Evolutionary conservation across 1,140 invertebrate genomes (phyloP), one percentile per base, ranked within the genome.

Genomic region (Calliphora vicina): DNA sequence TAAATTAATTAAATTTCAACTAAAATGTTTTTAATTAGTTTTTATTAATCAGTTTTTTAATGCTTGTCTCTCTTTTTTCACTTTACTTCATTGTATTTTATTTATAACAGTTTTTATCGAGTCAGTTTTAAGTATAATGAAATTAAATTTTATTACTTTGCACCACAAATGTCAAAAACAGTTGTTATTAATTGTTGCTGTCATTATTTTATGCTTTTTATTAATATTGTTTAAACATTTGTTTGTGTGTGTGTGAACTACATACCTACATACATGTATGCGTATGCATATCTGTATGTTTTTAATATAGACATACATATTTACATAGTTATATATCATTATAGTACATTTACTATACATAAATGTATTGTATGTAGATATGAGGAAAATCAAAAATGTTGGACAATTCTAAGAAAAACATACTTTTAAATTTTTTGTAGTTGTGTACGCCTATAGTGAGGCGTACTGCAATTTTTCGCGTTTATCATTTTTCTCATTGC

Each of bases 101-200:
- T 57, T 57, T 57, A 6, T 57, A 12, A 9, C 61, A 12, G 45
- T 67, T 67, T 67, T 67, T 67, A 20, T 67, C 9, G 61, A 20
- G n/a, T 12, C 9, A 23, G 10, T 20, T 67, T 67, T 12, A 67
- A 67, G 23, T 67, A 23, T 12, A 67, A 67, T 67, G 61, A 67
- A 67, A 67, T 67, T 23, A 67, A 67, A 67, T 67, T 67, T 67
- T 67, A 67, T 67, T 23, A 67, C 61, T 67, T 67, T 67, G n/a
- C 61, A 67, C 61, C 61, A 67, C 61, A 67, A 67, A 67, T 67
- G 61, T 67, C 61, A 67, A 67, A 67, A 67, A 67, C 61, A 67
- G 61, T 67, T 67, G 61, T 25, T 23, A 67, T 67, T 25, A 67
- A 23, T 67, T 67, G 17, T 67, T 23, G 23, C n/a, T 23, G 61